Percentiles rank a stretch among this genome's conserved stretches.
Conservation (phyloP, 2,797 vertebrate genomes). For the Ceyx erithaca region DNA sequence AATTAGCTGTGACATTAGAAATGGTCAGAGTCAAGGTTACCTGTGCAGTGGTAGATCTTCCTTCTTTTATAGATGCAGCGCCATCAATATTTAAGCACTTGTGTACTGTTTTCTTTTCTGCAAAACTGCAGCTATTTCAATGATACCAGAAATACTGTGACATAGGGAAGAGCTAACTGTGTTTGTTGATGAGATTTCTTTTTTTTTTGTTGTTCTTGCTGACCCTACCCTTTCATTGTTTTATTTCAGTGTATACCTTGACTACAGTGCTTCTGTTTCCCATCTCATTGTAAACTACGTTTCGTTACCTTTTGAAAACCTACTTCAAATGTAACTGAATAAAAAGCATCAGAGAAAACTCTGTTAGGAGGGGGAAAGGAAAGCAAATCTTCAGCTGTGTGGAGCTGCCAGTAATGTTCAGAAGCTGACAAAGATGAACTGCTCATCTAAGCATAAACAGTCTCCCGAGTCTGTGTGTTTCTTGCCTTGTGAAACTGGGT, state of each 20-base stretch:
- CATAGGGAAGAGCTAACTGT: not conserved
- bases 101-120: not conserved
- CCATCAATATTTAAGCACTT: not conserved
- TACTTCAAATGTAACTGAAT: constrained; percentile 11
- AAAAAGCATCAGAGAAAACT: constrained; percentile 6
- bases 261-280: not conserved
- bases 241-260: not conserved
- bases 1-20: not conserved
- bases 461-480: not conserved
- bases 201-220: not conserved
- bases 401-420: not conserved
- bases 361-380: not conserved
- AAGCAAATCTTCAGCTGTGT: not conserved
- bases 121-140: not conserved
- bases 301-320: constrained; percentile 10
- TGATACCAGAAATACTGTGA: not conserved
- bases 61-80: not conserved
- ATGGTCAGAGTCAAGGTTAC: not conserved
- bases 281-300: not conserved
- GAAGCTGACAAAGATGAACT: not conserved
- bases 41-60: not conserved
- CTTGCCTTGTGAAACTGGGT: not conserved
- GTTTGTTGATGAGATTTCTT: not conserved
- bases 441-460: not conserved
- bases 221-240: not conserved